Percentiles rank a stretch among this genome's conserved stretches.
These are phyloP conservation scores for Megalurothrips usitatus DNA, from an alignment of 2,888 invertebrate species.

Conservation along the genomic window DNA sequence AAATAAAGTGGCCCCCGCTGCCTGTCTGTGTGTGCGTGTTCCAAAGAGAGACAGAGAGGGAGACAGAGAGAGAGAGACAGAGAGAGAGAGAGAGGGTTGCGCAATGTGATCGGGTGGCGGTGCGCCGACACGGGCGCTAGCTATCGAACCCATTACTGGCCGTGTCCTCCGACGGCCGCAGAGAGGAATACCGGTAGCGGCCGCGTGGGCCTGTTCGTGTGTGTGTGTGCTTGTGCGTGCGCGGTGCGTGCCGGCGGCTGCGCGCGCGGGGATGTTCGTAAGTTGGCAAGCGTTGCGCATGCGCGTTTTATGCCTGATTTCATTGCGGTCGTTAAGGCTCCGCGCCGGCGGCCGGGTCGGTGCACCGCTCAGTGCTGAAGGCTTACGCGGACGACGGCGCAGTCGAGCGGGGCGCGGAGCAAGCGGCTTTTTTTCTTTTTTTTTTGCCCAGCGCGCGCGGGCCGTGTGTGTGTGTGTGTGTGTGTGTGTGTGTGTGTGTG, in stretches of 20 bases:
- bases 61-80: constrained; percentile 14
- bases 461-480: too few species aligned
- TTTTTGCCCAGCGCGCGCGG: too few species aligned
- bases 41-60: background rate
- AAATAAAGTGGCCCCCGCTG: background rate
- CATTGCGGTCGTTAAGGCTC: constrained; percentile 1
- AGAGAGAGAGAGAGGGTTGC: background rate
- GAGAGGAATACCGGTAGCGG: background rate
- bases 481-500: too few species aligned
- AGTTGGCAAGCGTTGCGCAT: constrained; percentile 1
- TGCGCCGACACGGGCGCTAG: background rate
- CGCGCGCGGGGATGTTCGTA: background rate
- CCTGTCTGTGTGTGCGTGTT: background rate
- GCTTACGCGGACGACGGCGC: too few species aligned
- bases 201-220: background rate
- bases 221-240: background rate
- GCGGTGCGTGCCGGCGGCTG: background rate
- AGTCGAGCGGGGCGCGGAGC: too few species aligned
- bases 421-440: too few species aligned
- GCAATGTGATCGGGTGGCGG: background rate
- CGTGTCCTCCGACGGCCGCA: background rate
- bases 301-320: constrained; percentile 22
- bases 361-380: too few species aligned
- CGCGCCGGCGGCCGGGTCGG: background rate
- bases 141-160: background rate